Conservation (phyloP, 2,888 invertebrate species). For the Himalopsyche kuldschensis region DNA sequence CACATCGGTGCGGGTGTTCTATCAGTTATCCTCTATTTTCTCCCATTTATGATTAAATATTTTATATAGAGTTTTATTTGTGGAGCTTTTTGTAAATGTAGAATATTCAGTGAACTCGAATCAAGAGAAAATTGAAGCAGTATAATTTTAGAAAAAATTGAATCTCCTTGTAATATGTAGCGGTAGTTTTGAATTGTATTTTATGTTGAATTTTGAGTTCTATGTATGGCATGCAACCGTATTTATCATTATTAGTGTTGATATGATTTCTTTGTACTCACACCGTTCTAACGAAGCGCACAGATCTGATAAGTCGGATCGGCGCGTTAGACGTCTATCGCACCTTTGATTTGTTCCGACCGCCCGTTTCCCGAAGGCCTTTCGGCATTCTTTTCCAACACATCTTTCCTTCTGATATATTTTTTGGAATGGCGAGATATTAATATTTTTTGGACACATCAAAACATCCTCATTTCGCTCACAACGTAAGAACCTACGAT, state of each 20-base stretch:
- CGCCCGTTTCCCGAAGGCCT: background rate
- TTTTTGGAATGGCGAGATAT: constrained; percentile 15
- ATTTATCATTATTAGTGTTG: background rate
- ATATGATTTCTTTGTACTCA: background rate
- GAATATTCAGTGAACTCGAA: background rate
- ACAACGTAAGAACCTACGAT: constrained; percentile 41
- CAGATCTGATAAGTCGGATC: constrained; percentile 2
- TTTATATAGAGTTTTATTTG: background rate
- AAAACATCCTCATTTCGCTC: constrained; percentile 26
- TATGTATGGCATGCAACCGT: background rate
- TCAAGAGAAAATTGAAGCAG: background rate
- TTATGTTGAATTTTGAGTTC: background rate
- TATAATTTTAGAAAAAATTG: background rate
- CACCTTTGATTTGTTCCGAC: constrained; percentile 24
- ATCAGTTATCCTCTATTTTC: constrained; percentile 40
- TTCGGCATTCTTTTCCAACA: constrained; percentile 4
- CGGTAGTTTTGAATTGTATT: background rate
- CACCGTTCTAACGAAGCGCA: background rate
- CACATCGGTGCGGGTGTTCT: constrained; percentile 32
- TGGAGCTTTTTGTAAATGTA: background rate
- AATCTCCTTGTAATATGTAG: background rate
- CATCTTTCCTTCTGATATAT: constrained; percentile 36
- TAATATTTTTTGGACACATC: constrained; percentile 12
- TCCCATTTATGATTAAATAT: constrained; percentile 15
- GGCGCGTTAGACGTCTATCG: constrained; percentile 11